These are phyloP conservation scores for Neoascia interrupta DNA, from an alignment of 2,888 invertebrate genomes.

Conservation along the genomic window DNA sequence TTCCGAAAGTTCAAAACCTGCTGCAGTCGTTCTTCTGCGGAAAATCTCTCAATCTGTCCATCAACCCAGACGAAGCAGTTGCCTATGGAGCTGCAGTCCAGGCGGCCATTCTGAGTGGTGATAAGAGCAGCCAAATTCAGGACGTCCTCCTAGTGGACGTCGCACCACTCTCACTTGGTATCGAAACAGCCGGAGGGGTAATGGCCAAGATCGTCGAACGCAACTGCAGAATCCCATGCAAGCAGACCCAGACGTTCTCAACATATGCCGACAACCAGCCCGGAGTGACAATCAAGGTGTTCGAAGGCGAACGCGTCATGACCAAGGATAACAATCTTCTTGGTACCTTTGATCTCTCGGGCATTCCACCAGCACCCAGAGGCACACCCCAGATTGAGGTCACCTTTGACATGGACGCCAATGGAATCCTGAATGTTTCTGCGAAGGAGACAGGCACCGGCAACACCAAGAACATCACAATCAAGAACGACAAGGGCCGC, in stretches of 20 bases:
- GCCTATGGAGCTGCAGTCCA: conserved; percentile 90
- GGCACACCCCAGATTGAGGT: conserved; percentile 92
- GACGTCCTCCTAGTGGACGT: conserved; percentile 87
- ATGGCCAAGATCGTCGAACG: conserved; percentile 89
- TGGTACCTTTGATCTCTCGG: conserved; percentile 96
- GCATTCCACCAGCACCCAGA: conserved; percentile 93
- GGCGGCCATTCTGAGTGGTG: conserved; percentile 86
- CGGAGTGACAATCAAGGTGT: conserved; percentile 86
- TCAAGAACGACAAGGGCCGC: conserved; percentile 88
- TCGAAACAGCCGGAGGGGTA: conserved; percentile 90
- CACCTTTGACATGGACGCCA: conserved; percentile 89
- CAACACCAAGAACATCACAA: conserved; percentile 86
- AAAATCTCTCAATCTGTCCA: conserved; percentile 86
- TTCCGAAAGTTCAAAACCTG: conserved; percentile 88
- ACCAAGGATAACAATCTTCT: conserved; percentile 96
- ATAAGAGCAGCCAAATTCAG: conserved; percentile 86
- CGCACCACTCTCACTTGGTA: conserved; percentile 86
- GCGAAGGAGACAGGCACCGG: conserved; percentile 85
- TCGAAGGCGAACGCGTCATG: conserved; percentile 91
- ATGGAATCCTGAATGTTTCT: conserved; percentile 93
- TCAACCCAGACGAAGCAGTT: conserved; percentile 91
- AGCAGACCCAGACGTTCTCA: conserved; percentile 87
- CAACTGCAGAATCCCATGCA: conserved; percentile 86
- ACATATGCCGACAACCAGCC: conserved; percentile 91
- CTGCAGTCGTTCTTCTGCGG: conserved; percentile 88